phyloP scores from a whole-genome alignment of 2,888 invertebrate species.

The Dicranocentrus wangi region DNA sequence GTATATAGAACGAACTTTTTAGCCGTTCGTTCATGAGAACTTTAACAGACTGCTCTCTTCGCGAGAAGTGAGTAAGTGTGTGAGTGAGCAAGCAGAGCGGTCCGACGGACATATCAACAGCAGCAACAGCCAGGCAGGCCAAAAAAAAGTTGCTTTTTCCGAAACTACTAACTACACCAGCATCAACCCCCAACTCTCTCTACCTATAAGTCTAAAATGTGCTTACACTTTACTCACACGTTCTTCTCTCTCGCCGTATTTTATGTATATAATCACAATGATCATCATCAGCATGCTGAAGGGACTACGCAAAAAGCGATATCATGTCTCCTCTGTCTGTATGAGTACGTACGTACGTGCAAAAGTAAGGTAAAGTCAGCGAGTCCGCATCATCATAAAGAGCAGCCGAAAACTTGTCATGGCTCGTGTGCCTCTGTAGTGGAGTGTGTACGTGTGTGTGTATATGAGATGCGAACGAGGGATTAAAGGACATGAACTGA shows the following conservation, averaged over 20 bases:
- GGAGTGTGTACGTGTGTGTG: conserved; percentile 7
- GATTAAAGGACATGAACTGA: conserved; percentile 62
- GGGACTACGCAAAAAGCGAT: conserved; percentile 39
- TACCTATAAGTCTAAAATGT: conserved; percentile 6
- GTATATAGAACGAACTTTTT: conserved; percentile 46
- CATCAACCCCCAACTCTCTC: too few relatives aligned
- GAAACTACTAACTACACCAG: too few relatives aligned
- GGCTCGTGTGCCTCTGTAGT: conserved; percentile 50
- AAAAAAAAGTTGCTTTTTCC: conserved; percentile 8
- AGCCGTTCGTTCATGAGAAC: conserved; percentile 54
- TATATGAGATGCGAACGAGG: conserved; percentile 31
- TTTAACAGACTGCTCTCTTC: conserved; percentile 52
- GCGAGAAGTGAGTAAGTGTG: conserved; percentile 31
- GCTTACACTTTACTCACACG: conserved; percentile 25
- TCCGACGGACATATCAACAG: conserved; percentile 36
- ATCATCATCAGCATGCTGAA: conserved; percentile 29
- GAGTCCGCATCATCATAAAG: conserved; percentile 23
- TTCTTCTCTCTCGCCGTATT: conserved; percentile 42
- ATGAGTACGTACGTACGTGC: conserved; percentile 12
- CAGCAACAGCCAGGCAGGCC: conserved; percentile 49
- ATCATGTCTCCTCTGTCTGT: conserved; percentile 31
- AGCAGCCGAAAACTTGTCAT: conserved; percentile 42
- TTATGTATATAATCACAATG: conserved; percentile 43
- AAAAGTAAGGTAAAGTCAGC: conserved; percentile 41
- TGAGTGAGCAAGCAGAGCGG: conserved; percentile 32